Base-by-base conservation (phyloP, 2,113 vertebrate species). In the Hydropotes inermis region DNA sequence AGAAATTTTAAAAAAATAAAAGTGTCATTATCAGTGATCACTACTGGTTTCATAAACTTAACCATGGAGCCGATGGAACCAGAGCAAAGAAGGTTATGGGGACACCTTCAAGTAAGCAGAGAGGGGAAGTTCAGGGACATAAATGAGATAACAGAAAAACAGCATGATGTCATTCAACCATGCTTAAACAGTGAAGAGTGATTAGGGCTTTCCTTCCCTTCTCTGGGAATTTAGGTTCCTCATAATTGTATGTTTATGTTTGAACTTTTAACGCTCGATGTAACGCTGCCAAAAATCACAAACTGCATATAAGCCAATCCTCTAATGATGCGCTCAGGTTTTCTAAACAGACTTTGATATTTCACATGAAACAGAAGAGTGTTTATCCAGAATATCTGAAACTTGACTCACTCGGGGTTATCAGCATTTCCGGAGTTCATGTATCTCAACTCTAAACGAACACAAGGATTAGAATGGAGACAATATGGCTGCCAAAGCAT, bases 111-210 rank as follows among this genome's bases (percentile, higher is more conserved):
- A 9, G 39, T 28, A 27, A 64, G 60, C 23, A 50, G 33, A 45
- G 39, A 16, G 12, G 27, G 45, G 43, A 23, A 3, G 16, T n/a
- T 52, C 47, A 45, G 3, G 43, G 12, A 39, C 43, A 57, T 0
- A 23, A 0, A 30, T 16, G 36, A 57, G 30, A 33, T 2, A 10
- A 14, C 3, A 27, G 19, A 25, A 23, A 12, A 0, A 3, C 8
- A 1, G 4, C 0, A 33, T 1, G 60, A 28, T 2, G 28, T 21
- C 43, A 7, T 9, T 21, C 30, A 0, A 15, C 39, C 17, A 5
- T 0, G 6, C n/a, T 16, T 19, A 25, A 33, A 11, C 2, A 0
- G 19, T 4, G 45, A 70, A 58, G 19, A n/a, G 17, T 3, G 14
- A 28, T 10, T 5, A 13, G 50, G 58, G 9, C 7, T 27, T 28